Evolutionary conservation across 2,113 vertebrate species (phyloP).

Genomic region (Mesembrinibis cayennensis): DNA sequence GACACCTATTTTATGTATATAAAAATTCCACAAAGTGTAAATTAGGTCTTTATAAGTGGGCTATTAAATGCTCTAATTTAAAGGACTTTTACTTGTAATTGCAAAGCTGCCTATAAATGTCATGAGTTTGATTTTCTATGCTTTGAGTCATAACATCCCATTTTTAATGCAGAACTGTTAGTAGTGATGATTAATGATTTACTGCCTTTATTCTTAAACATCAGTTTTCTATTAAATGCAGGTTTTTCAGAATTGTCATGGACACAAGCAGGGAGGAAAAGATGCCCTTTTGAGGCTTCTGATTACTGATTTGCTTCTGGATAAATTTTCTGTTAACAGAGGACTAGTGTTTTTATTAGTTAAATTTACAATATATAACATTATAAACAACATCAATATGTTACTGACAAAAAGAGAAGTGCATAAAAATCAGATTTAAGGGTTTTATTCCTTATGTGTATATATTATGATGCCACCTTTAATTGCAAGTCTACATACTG

Average conservation of each 20-base stretch:
- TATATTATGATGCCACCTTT: background rate
- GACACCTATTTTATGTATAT: background rate
- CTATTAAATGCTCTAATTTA: background rate
- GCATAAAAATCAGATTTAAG: background rate
- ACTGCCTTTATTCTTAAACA: background rate
- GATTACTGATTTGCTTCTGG: background rate
- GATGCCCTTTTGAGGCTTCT: background rate
- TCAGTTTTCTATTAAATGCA: background rate
- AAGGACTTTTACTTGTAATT: background rate
- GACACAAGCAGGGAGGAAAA: background rate
- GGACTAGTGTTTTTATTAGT: background rate
- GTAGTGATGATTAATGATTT: background rate
- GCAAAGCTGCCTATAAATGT: background rate
- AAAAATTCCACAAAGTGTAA: background rate
- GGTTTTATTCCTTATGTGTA: background rate
- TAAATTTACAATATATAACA: background rate
- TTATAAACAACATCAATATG: background rate
- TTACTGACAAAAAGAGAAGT: background rate
- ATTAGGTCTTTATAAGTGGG: background rate
- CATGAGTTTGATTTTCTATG: background rate
- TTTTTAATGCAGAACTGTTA: background rate
- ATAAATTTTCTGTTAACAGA: background rate
- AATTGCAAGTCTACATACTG: background rate
- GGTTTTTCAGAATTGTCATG: background rate
- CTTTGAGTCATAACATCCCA: background rate